phyloP scores from a whole-genome alignment of 2,113 vertebrate species.

The Riparia riparia region DNA sequence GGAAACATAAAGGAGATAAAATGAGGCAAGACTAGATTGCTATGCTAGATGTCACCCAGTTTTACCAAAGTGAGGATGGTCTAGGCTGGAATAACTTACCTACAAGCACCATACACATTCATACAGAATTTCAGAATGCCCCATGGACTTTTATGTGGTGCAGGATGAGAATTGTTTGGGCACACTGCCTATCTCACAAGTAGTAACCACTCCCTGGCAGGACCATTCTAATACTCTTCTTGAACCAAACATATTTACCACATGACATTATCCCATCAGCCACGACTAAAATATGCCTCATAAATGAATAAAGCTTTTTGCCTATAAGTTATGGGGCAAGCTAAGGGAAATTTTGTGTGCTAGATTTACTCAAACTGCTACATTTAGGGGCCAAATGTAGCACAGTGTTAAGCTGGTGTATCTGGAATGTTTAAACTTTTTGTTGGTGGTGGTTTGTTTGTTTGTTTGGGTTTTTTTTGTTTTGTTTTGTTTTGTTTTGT shows the following conservation, averaged over 20 bases:
- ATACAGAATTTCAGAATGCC: background rate
- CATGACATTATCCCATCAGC: background rate
- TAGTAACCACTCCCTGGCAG: background rate
- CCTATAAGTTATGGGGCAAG: background rate
- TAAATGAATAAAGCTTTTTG: background rate
- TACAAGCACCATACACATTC: accelerated
- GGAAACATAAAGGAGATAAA: background rate
- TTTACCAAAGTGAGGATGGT: background rate
- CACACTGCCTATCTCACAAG: background rate
- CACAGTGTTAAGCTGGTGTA: background rate
- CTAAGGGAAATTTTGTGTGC: background rate
- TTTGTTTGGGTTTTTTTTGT: too few species aligned
- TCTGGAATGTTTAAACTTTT: background rate
- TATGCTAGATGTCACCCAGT: background rate
- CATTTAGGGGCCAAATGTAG: background rate
- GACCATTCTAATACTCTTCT: background rate
- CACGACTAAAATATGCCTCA: background rate
- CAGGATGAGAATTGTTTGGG: background rate
- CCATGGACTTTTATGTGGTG: background rate
- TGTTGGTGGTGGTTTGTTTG: too few species aligned
- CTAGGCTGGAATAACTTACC: background rate
- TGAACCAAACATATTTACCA: background rate
- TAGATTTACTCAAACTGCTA: background rate
- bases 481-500: too few species aligned
- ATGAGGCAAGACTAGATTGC: background rate